Evolutionary conservation across 2,797 vertebrate genomes (phyloP).

Genomic region (Ara ararauna): DNA sequence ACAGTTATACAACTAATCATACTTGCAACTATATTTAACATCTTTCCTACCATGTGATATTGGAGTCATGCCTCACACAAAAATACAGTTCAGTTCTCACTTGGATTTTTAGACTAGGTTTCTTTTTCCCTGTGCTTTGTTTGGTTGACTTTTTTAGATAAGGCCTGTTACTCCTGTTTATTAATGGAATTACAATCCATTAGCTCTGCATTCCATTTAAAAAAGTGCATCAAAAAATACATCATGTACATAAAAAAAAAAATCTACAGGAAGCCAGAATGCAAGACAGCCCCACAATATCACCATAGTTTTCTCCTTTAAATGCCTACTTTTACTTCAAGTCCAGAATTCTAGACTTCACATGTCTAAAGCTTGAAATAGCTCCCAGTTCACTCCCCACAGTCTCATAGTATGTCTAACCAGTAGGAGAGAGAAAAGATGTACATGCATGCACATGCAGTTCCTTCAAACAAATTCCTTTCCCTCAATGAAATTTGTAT

Average conservation of each 20-base stretch:
- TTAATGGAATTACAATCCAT: not conserved
- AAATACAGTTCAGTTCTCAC: slow-evolving; percentile 1
- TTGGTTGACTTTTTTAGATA: not conserved
- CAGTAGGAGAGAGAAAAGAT: not conserved
- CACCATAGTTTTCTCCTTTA: not conserved
- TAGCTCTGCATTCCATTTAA: not conserved
- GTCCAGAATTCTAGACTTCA: not conserved
- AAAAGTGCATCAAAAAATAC: not conserved
- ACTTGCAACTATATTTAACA: slow-evolving; percentile 45
- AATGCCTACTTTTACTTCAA: not conserved
- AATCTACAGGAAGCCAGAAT: not conserved
- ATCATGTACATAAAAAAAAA: not conserved
- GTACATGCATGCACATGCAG: not conserved
- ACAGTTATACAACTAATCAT: slow-evolving; percentile 54
- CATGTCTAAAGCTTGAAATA: not conserved
- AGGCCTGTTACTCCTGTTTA: not conserved
- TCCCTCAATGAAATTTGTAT: not conserved
- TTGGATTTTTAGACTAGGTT: not conserved
- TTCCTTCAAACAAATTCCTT: not conserved
- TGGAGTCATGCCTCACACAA: slow-evolving; percentile 26
- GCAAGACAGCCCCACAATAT: not conserved
- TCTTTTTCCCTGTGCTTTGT: not conserved
- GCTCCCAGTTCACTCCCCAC: not conserved
- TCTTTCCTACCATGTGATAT: slow-evolving; percentile 10
- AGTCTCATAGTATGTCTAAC: not conserved